Conservation (phyloP, 2,113 vertebrate genomes). For the Psettodes erumei region DNA sequence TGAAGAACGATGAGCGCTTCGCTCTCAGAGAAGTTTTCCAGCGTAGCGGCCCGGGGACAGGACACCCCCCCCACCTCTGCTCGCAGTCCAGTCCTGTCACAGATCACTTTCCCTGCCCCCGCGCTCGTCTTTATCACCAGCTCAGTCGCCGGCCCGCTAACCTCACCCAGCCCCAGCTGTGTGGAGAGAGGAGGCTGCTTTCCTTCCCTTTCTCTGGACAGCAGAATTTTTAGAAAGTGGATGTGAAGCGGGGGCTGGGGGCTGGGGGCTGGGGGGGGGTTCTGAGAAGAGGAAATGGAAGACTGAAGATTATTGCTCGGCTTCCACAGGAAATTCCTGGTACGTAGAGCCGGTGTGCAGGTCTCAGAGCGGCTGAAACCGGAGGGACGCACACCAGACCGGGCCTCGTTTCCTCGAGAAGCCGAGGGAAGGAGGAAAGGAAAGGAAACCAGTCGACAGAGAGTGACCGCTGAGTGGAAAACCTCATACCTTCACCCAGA, state of each 20-base stretch:
- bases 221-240: constrained; percentile 24
- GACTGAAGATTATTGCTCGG: constrained; percentile 55
- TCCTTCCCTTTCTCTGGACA: constrained; percentile 2
- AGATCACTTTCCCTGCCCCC: background rate
- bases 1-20: constrained; percentile 8
- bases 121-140: background rate
- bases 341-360: constrained; percentile 39
- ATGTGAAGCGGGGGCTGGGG: background rate
- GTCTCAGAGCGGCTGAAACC: constrained; percentile 40
- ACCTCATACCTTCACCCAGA: constrained; percentile 18
- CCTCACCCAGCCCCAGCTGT: background rate
- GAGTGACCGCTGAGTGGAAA: constrained; percentile 37
- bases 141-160: background rate
- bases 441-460: constrained; percentile 43
- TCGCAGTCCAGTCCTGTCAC: constrained; percentile 12
- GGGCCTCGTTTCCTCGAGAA: constrained; percentile 50
- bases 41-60: background rate
- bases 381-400: background rate
- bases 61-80: constrained; percentile 7
- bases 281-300: constrained; percentile 53
- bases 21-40: constrained; percentile 33
- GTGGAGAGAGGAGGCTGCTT: background rate
- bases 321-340: constrained; percentile 71
- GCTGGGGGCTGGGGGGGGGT: background rate
- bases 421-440: too few relatives aligned